Evolutionary conservation across 2,797 vertebrate genomes (phyloP).

Genomic region (Numenius phaeopus): DNA sequence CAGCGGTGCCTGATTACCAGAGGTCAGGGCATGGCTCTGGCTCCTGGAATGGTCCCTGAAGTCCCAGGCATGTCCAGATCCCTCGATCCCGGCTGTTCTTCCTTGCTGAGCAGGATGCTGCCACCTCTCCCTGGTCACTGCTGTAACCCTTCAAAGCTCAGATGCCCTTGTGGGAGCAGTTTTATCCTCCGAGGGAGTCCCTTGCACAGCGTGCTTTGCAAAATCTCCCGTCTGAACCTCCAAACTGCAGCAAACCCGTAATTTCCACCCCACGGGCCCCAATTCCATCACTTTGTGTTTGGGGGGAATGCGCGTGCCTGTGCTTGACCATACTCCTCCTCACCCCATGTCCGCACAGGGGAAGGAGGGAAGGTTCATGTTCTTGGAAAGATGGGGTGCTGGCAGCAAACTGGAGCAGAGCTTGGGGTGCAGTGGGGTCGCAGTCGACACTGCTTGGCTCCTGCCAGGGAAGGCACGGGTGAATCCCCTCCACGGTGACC

Average conservation of each 20-base stretch:
- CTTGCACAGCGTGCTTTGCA: not conserved
- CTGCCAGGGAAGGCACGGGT: not conserved
- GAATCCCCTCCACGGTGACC: not conserved
- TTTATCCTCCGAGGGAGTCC: not conserved
- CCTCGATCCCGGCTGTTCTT: not conserved
- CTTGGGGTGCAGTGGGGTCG: not conserved
- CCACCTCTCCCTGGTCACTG: not conserved
- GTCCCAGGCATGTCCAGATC: not conserved
- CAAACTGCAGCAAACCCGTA: not conserved
- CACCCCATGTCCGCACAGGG: accelerated
- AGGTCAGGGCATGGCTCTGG: accelerated
- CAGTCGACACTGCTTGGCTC: accelerated
- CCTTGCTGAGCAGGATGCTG: not conserved
- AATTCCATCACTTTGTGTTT: not conserved
- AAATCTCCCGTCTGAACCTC: accelerated
- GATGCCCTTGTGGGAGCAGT: not conserved
- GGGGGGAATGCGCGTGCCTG: not conserved
- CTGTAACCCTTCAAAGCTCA: not conserved
- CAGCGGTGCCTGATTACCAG: not conserved
- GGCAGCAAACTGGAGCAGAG: not conserved
- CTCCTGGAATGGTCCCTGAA: not conserved
- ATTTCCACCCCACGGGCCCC: not conserved
- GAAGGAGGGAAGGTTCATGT: not conserved
- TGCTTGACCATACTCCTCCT: not conserved
- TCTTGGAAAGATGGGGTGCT: not conserved